Evolutionary conservation across 2,888 invertebrate species (phyloP).

Genomic region (Clunio marinus): DNA sequence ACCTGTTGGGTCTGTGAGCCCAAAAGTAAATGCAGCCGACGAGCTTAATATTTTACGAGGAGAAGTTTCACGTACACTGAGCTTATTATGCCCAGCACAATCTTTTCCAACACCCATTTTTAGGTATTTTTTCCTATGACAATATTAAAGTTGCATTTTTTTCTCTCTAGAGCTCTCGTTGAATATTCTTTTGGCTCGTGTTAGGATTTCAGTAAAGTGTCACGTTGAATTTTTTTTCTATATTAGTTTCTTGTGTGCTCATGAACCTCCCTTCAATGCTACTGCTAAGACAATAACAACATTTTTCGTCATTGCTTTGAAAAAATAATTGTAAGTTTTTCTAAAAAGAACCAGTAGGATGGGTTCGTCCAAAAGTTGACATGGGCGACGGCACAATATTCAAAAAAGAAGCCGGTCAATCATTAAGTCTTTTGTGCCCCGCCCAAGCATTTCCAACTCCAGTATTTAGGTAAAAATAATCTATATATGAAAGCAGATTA

Average conservation of each 20-base stretch:
- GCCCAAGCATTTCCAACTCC: constrained; percentile 73
- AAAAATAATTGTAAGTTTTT: constrained; percentile 7
- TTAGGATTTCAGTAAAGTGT: no score
- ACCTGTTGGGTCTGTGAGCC: constrained; percentile 60
- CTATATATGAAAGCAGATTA: no score
- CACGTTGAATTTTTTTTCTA: no score
- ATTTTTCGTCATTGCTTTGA: no score
- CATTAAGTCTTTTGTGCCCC: constrained; percentile 65
- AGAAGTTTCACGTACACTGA: constrained; percentile 57
- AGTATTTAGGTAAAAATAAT: constrained; percentile 61
- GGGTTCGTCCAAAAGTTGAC: constrained; percentile 60
- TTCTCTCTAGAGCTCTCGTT: no score
- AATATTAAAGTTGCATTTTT: no score
- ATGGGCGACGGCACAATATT: constrained; percentile 51
- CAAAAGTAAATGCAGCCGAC: constrained; percentile 49
- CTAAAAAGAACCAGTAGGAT: constrained; percentile 54
- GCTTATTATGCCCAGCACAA: constrained; percentile 64
- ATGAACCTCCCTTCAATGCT: no score
- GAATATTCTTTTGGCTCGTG: no score
- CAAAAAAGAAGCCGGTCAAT: constrained; percentile 45
- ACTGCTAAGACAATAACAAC: neutral
- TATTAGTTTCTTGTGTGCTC: no score
- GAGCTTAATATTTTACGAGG: constrained; percentile 55
- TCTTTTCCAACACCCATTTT: constrained; percentile 64
- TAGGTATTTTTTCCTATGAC: no score